A percentile compares a stretch with the other conserved stretches of the same genome.
These are phyloP conservation scores for Melanotaenia nigrans DNA, from an alignment of 2,797 vertebrate species.

Conservation along the genomic window DNA sequence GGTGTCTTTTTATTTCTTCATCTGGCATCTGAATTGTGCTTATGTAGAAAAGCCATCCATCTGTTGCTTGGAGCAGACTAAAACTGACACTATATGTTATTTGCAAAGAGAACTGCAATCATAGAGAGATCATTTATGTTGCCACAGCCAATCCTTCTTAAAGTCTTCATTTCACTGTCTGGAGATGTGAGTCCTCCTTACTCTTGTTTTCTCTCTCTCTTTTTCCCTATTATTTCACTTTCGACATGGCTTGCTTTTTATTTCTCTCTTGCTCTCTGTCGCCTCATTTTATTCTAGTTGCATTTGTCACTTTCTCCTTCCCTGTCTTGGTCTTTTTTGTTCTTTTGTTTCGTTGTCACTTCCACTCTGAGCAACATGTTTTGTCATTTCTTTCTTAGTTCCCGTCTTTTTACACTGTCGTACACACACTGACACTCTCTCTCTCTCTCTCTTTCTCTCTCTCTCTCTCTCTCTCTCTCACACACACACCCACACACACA, in stretches of 20 bases:
- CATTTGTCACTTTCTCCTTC: conserved; percentile 56
- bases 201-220: conserved; percentile 15
- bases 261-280: conserved; percentile 45
- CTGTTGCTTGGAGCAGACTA: conserved; percentile 54
- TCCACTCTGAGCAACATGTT: conserved; percentile 54
- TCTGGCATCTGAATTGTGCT: conserved; percentile 60
- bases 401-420: conserved; percentile 42
- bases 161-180: conserved; percentile 42
- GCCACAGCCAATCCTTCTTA: conserved; percentile 49
- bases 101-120: conserved; percentile 65
- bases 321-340: conserved; percentile 57
- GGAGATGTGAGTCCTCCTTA: conserved; percentile 27
- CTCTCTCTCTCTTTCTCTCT: no score
- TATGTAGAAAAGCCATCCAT: conserved; percentile 63
- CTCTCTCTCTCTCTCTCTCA: no score
- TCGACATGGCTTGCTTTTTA: conserved; percentile 36
- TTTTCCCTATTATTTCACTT: conserved; percentile 56
- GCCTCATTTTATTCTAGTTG: conserved; percentile 57
- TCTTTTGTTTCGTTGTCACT: conserved; percentile 69
- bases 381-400: conserved; percentile 54
- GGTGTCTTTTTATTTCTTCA: conserved; percentile 30
- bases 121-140: conserved; percentile 58
- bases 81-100: conserved; percentile 72
- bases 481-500: conserved; percentile 16
- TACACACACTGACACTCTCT: neutral